Conservation (phyloP, 2,888 invertebrate genomes). For the Idaea aversata region DNA sequence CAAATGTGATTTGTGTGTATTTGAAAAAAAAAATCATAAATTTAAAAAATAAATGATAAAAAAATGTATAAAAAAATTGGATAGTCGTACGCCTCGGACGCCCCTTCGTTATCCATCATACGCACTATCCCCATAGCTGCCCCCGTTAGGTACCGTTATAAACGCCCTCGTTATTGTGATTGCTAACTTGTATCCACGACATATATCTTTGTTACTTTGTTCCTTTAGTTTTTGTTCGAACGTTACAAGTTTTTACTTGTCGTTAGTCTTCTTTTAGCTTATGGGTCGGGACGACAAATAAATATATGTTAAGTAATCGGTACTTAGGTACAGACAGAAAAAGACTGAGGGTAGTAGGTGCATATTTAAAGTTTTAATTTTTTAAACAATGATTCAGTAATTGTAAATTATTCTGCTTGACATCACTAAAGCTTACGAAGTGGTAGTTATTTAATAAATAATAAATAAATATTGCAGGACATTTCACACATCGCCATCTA, state of each 20-base stretch:
- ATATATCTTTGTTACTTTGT: conserved; percentile 17
- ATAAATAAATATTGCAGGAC: no score
- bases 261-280: conserved; percentile 18
- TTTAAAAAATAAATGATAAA: not conserved
- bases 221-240: conserved; percentile 10
- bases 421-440: no score
- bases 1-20: no score
- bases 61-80: not conserved
- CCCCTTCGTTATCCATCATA: conserved; percentile 1
- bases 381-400: no score
- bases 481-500: no score
- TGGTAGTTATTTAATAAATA: no score
- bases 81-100: not conserved
- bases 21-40: no score
- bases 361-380: no score
- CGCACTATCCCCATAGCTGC: conserved; percentile 7
- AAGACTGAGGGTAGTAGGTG: no score
- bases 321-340: no score
- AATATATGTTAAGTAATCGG: not conserved
- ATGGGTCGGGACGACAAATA: conserved; percentile 11
- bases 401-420: no score
- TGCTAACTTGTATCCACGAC: conserved; percentile 24
- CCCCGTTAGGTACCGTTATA: conserved; percentile 15
- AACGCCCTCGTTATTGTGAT: conserved; percentile 26
- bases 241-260: conserved; percentile 16